These are phyloP conservation scores for Drosophila mettleri DNA, from an alignment of 2,888 invertebrate species.

Conservation along the genomic window DNA sequence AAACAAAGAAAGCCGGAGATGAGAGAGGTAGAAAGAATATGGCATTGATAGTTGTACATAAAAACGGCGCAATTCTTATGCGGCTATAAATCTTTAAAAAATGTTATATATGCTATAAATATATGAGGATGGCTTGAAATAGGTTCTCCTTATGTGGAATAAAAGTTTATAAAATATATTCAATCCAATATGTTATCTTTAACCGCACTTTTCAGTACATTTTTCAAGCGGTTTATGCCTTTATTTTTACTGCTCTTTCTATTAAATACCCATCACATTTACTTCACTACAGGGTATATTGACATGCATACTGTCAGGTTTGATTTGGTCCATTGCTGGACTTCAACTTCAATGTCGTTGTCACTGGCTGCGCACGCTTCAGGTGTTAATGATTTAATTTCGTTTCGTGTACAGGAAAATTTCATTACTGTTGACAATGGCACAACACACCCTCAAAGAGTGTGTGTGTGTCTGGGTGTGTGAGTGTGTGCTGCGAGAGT, in stretches of 20 bases:
- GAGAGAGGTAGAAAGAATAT: too few species aligned
- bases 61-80: too few species aligned
- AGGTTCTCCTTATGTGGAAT: too few species aligned
- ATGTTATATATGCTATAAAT: too few species aligned
- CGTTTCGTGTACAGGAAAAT: slow-evolving; percentile 76
- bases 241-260: too few species aligned
- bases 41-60: background rate
- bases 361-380: slow-evolving; percentile 63
- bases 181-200: too few species aligned
- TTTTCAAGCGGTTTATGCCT: too few species aligned
- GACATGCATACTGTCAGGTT: background rate
- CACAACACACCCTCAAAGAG: slow-evolving; percentile 27
- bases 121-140: too few species aligned
- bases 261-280: background rate
- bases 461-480: slow-evolving; percentile 1
- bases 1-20: too few species aligned
- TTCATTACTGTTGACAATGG: slow-evolving; percentile 79
- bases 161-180: too few species aligned
- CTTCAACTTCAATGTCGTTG: slow-evolving; percentile 42
- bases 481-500: slow-evolving; percentile 27
- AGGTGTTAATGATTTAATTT: slow-evolving; percentile 81
- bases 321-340: slow-evolving; percentile 20
- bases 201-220: too few species aligned
- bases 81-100: too few species aligned
- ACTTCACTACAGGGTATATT: slow-evolving; percentile 14